Percentiles rank a stretch among this genome's conserved stretches.
phyloP scores from a whole-genome alignment of 1,140 invertebrate genomes.

The Drosophila nasuta region DNA sequence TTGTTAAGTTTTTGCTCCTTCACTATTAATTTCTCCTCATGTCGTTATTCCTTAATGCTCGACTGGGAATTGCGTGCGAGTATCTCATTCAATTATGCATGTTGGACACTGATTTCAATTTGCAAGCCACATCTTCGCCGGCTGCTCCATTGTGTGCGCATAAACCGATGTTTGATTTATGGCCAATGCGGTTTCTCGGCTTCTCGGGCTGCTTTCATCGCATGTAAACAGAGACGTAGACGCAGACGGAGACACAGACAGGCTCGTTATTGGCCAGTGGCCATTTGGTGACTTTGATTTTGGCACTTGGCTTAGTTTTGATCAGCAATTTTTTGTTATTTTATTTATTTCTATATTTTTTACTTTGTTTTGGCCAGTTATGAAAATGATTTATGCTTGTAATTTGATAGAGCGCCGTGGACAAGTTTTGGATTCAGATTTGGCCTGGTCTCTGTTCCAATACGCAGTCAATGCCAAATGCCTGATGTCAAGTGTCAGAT shows the following conservation, averaged over 20 bases:
- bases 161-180: slow-evolving; percentile 43
- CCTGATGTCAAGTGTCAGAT: slow-evolving; percentile 79
- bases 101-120: slow-evolving; percentile 20
- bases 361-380: slow-evolving; percentile 62
- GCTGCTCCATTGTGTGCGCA: slow-evolving; percentile 22
- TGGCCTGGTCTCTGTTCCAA: slow-evolving; percentile 26
- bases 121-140: slow-evolving; percentile 29
- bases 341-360: slow-evolving; percentile 2
- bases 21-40: background rate
- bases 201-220: slow-evolving; percentile 38
- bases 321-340: slow-evolving; percentile 39
- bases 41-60: background rate
- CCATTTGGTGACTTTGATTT: slow-evolving; percentile 62
- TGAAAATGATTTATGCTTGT: slow-evolving; percentile 76
- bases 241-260: slow-evolving; percentile 1
- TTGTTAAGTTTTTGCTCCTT: background rate
- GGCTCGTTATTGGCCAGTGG: slow-evolving; percentile 37
- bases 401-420: slow-evolving; percentile 76
- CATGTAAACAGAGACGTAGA: slow-evolving; percentile 11
- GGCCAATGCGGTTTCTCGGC: slow-evolving; percentile 24
- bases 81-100: slow-evolving; percentile 21
- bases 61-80: background rate
- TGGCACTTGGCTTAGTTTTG: slow-evolving; percentile 68
- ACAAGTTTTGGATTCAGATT: slow-evolving; percentile 48
- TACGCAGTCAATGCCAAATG: slow-evolving; percentile 72